phyloP scores from a whole-genome alignment of 2,888 invertebrate genomes.

The Entomobrya proxima region DNA sequence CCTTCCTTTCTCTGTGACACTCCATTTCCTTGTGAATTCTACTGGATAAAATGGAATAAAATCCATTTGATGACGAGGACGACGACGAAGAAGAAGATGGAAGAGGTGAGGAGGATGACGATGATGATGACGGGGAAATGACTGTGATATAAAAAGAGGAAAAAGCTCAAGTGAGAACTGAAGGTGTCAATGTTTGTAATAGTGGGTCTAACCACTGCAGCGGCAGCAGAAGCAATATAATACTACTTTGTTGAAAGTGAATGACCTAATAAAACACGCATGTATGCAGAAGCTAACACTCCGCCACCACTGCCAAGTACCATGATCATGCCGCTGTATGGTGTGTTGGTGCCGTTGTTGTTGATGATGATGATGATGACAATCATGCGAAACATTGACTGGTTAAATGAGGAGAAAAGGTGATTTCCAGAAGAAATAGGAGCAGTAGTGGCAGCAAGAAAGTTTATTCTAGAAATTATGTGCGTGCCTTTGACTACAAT shows the following conservation, averaged over 20 bases:
- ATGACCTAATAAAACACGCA: slow-evolving; percentile 68
- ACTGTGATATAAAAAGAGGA: slow-evolving; percentile 24
- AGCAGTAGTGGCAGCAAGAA: neutral
- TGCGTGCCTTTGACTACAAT: neutral
- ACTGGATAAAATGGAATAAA: slow-evolving; percentile 63
- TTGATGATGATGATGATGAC: slow-evolving; percentile 60
- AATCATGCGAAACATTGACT: slow-evolving; percentile 68
- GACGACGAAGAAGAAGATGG: slow-evolving; percentile 44
- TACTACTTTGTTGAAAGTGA: slow-evolving; percentile 44
- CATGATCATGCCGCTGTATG: no score
- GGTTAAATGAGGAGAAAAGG: slow-evolving; percentile 71
- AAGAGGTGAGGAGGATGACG: slow-evolving; percentile 15
- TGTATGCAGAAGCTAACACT: slow-evolving; percentile 52
- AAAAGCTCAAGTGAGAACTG: slow-evolving; percentile 21
- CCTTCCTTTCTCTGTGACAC: slow-evolving; percentile 64
- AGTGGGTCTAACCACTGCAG: slow-evolving; percentile 21
- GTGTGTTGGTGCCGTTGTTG: no score
- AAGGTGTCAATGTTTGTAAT: slow-evolving; percentile 65
- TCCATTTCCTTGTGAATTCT: slow-evolving; percentile 68
- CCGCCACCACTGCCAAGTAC: slow-evolving; percentile 31
- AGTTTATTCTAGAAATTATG: neutral
- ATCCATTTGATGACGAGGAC: slow-evolving; percentile 59
- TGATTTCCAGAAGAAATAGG: slow-evolving; percentile 46
- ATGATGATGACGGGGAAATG: slow-evolving; percentile 16
- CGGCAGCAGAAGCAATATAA: neutral